phyloP scores from a whole-genome alignment of 2,888 invertebrate species.

The Glyphotaelius pellucidus region DNA sequence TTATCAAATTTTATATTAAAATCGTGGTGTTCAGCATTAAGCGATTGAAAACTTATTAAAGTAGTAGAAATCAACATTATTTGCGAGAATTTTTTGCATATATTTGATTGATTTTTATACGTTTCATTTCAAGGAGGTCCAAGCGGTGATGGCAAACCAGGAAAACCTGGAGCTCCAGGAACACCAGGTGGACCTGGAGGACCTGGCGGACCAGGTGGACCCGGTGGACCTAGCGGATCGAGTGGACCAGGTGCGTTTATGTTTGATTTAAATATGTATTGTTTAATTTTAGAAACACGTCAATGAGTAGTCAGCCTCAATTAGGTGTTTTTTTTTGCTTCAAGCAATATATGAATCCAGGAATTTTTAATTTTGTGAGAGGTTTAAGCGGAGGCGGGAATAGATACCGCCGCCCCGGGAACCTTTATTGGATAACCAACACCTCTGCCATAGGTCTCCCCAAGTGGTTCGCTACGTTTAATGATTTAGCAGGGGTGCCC shows the following conservation, averaged over 20 bases:
- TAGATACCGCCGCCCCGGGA: too few relatives aligned
- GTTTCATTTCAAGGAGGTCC: neutral
- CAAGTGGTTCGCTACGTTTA: too few relatives aligned
- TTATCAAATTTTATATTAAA: too few relatives aligned
- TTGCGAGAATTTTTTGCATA: neutral
- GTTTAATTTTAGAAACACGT: too few relatives aligned
- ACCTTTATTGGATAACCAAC: too few relatives aligned
- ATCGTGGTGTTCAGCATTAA: too few relatives aligned
- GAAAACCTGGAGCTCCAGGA: slow-evolving; percentile 68
- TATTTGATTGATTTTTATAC: too few relatives aligned
- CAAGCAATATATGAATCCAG: neutral
- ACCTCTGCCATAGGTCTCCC: too few relatives aligned
- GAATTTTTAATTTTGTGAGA: neutral
- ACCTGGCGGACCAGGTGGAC: slow-evolving; percentile 67
- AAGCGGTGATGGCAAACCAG: slow-evolving; percentile 67
- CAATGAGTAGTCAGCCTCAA: too few relatives aligned
- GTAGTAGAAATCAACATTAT: too few relatives aligned
- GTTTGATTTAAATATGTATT: neutral
- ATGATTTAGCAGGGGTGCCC: too few relatives aligned
- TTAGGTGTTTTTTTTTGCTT: neutral
- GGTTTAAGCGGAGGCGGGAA: slow-evolving; percentile 66
- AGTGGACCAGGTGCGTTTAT: slow-evolving; percentile 57
- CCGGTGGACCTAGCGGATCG: slow-evolving; percentile 65
- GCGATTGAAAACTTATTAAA: too few relatives aligned
- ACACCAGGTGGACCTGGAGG: slow-evolving; percentile 66